phyloP scores from a whole-genome alignment of 1,140 invertebrate species.

The Drosophila sproati region DNA sequence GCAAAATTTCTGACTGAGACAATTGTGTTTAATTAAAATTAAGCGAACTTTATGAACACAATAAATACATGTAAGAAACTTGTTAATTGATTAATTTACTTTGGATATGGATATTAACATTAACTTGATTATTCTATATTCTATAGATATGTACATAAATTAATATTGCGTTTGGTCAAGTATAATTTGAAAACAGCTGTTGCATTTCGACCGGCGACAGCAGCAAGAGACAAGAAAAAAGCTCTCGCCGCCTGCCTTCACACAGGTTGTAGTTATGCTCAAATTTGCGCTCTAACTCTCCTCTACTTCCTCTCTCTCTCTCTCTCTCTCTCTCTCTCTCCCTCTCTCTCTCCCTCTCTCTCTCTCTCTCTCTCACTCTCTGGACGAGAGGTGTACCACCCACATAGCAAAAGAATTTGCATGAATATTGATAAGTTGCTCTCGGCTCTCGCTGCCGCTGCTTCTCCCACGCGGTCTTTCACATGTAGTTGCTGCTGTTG shows the following conservation, averaged over 20 bases:
- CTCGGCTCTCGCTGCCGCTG: constrained; percentile 30
- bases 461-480: constrained; percentile 46
- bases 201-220: constrained; percentile 24
- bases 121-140: neutral
- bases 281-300: neutral
- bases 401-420: constrained; percentile 49
- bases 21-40: constrained; percentile 6
- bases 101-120: neutral
- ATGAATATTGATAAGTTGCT: constrained; percentile 42
- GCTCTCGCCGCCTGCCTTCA: constrained; percentile 30
- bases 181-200: constrained; percentile 43
- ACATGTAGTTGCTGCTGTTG: constrained; percentile 8
- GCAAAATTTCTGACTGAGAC: constrained; percentile 8
- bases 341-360: neutral
- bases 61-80: neutral
- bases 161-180: neutral
- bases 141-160: neutral
- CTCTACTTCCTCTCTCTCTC: neutral
- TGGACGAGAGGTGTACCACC: constrained; percentile 14
- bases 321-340: constrained; percentile 7
- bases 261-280: constrained; percentile 55
- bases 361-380: constrained; percentile 11
- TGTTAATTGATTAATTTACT: neutral
- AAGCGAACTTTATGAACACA: neutral
- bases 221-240: constrained; percentile 20